Percentiles rank a stretch among this genome's conserved stretches.
phyloP scores from a whole-genome alignment of 2,113 vertebrate species.

The Sinocyclocheilus rhinocerous region DNA sequence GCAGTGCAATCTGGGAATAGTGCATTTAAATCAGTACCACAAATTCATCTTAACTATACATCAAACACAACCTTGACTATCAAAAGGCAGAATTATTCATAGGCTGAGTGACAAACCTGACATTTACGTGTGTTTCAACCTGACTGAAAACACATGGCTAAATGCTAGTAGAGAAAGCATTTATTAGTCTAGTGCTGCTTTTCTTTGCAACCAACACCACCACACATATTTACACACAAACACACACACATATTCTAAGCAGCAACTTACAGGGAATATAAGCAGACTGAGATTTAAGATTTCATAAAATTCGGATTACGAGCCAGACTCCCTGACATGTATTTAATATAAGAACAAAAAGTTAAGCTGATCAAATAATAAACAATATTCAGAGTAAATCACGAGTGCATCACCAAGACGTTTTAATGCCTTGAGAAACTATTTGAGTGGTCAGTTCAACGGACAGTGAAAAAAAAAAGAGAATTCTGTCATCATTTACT shows the following conservation, averaged over 20 bases:
- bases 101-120: not conserved
- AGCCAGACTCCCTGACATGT: not conserved
- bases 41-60: slow-evolving; percentile 6
- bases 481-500: not conserved
- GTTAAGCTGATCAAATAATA: not conserved
- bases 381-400: slow-evolving; percentile 6
- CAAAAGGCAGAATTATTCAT: slow-evolving; percentile 23
- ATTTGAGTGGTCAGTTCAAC: slow-evolving; percentile 18
- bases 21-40: slow-evolving; percentile 50
- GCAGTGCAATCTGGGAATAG: slow-evolving; percentile 52
- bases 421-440: slow-evolving; percentile 3
- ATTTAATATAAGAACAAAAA: not conserved
- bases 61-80: no score
- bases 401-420: not conserved
- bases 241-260: not conserved
- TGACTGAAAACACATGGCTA: not conserved
- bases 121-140: not conserved
- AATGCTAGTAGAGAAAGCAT: not conserved
- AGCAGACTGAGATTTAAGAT: not conserved
- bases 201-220: not conserved
- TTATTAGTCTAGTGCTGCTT: not conserved
- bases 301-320: not conserved
- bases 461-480: not conserved
- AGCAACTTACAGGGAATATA: slow-evolving; percentile 16
- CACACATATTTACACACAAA: not conserved